Conservation (phyloP, 2,113 vertebrate genomes). For the Drymodes brunneopygia region DNA sequence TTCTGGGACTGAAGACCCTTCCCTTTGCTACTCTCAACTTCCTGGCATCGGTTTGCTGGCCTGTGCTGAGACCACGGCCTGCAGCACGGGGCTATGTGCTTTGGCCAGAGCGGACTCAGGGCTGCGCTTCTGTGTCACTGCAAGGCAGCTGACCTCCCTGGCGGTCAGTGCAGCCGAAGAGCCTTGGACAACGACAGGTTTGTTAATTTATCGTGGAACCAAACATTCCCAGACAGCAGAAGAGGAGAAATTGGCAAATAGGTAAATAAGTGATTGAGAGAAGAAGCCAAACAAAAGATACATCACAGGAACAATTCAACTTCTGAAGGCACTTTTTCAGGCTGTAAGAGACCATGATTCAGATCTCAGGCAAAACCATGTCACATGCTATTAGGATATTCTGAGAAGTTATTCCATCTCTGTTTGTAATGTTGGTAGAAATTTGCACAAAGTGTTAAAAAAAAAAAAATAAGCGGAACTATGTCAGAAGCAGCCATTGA, state of each 20-base stretch:
- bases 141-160: too few species aligned
- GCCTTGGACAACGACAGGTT: too few species aligned
- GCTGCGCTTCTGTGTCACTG: too few species aligned
- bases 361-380: neutral
- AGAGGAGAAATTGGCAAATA: neutral
- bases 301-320: neutral
- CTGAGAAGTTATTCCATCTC: neutral
- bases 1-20: too few species aligned
- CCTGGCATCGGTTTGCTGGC: too few species aligned
- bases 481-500: neutral
- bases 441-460: neutral
- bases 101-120: too few species aligned
- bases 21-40: too few species aligned
- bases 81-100: too few species aligned
- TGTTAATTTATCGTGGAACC: neutral
- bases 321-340: neutral
- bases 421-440: neutral
- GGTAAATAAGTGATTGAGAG: neutral
- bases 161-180: too few species aligned
- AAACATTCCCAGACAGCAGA: neutral
- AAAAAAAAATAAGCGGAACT: neutral
- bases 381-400: neutral
- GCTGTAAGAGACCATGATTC: neutral
- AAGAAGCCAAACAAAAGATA: neutral
- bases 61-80: too few species aligned